Evolutionary conservation across 2,113 vertebrate genomes (phyloP).

Genomic region (Nothobranchius kuhntae): DNA sequence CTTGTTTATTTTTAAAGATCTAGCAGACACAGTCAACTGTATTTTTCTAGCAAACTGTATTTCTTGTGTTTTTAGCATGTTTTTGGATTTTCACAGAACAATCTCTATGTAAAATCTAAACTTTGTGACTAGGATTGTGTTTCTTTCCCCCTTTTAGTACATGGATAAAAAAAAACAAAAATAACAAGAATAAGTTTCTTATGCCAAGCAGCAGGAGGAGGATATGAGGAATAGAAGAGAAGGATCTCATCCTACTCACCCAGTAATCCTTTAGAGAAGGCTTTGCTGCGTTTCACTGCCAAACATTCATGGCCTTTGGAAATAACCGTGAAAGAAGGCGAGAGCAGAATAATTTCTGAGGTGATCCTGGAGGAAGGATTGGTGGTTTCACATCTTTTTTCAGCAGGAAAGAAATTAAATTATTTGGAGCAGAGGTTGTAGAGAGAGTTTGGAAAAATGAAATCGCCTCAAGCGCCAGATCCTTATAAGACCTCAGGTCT

Average conservation of each 20-base stretch:
- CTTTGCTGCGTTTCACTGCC: slow-evolving; percentile 27
- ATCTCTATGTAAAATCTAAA: not conserved
- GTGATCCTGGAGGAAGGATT: slow-evolving; percentile 34
- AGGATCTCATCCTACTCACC: slow-evolving; percentile 50
- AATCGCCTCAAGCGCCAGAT: slow-evolving; percentile 7
- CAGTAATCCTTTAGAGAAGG: slow-evolving; percentile 57
- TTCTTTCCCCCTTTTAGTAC: not conserved
- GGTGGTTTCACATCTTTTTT: slow-evolving; percentile 25
- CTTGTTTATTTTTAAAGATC: not conserved
- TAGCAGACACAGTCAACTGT: no score
- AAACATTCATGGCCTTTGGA: slow-evolving; percentile 50
- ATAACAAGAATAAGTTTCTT: slow-evolving; percentile 7
- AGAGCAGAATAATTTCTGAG: slow-evolving; percentile 28
- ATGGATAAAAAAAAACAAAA: not conserved
- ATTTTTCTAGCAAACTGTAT: no score
- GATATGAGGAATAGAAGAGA: slow-evolving; percentile 30
- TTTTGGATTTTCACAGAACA: no score
- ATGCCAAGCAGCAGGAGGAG: slow-evolving; percentile 11
- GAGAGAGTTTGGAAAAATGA: not conserved
- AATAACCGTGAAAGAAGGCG: slow-evolving; percentile 28
- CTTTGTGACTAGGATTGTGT: not conserved
- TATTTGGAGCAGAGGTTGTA: slow-evolving; percentile 10
- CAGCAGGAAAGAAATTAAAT: slow-evolving; percentile 2
- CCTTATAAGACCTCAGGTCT: not conserved
- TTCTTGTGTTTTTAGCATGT: no score